A percentile compares a stretch with the other conserved stretches of the same genome.
These are phyloP conservation scores for Lamproptera curius DNA, from an alignment of 2,888 invertebrate species.

Conservation along the genomic window DNA sequence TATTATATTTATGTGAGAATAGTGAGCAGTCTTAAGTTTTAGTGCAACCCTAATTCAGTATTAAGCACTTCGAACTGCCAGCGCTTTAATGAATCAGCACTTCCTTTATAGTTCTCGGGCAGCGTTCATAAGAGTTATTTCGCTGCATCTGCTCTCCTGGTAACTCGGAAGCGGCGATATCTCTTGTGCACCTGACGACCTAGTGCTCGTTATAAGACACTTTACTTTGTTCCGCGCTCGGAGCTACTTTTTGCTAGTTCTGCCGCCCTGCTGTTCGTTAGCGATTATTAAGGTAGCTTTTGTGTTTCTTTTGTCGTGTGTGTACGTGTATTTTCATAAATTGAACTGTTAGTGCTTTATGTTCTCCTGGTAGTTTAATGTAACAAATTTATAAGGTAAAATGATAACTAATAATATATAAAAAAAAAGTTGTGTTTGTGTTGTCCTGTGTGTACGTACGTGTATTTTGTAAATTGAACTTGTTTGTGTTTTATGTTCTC, in stretches of 20 bases:
- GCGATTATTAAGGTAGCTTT: constrained; percentile 9
- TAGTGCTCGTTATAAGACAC: constrained; percentile 18
- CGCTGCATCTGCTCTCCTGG: constrained; percentile 18
- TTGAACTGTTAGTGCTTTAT: too few species aligned
- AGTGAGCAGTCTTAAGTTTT: too few species aligned
- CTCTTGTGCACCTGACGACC: constrained; percentile 22
- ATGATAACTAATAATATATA: too few species aligned
- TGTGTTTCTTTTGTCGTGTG: background rate
- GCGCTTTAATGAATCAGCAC: constrained; percentile 12
- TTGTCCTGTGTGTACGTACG: background rate
- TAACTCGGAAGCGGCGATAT: constrained; percentile 18
- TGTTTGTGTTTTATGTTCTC: too few species aligned
- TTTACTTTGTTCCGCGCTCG: constrained; percentile 16
- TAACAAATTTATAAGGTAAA: too few species aligned
- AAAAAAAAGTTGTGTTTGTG: background rate
- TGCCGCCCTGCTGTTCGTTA: constrained; percentile 5
- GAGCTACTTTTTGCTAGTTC: constrained; percentile 12
- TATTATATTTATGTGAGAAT: too few species aligned
- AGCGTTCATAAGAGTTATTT: constrained; percentile 4
- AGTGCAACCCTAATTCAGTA: background rate
- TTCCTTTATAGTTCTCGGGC: constrained; percentile 8
- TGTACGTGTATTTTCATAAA: too few species aligned
- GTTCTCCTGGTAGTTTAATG: too few species aligned
- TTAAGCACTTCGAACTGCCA: background rate
- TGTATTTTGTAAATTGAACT: constrained; percentile 2